Evolutionary conservation across 2,797 vertebrate genomes (phyloP).

Genomic region (Silurus lanzhouensis): DNA sequence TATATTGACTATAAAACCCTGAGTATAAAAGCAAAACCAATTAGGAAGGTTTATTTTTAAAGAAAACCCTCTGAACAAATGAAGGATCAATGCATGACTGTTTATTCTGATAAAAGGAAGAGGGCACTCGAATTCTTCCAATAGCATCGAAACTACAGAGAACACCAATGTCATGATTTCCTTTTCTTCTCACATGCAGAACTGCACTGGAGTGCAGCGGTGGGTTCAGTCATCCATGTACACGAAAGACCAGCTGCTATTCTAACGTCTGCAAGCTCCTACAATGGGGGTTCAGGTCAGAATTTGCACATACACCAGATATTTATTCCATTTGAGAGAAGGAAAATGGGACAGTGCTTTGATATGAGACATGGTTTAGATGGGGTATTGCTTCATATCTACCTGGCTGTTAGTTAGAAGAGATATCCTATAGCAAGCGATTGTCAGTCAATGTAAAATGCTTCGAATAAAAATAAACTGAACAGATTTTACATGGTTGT

Average conservation of each 20-base stretch:
- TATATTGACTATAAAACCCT: background rate
- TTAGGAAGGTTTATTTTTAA: background rate
- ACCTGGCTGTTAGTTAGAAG: conserved; percentile 13
- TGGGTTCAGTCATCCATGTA: conserved; percentile 14
- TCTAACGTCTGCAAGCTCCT: conserved; percentile 21
- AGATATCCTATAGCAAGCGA: background rate
- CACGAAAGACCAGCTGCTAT: background rate
- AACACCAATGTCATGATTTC: conserved; percentile 14
- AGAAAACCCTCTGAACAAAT: conserved; percentile 12
- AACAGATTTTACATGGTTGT: background rate
- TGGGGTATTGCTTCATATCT: conserved; percentile 26
- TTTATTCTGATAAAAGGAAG: conserved; percentile 25
- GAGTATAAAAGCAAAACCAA: no score
- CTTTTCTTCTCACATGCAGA: conserved; percentile 34
- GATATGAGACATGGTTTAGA: background rate
- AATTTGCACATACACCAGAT: background rate
- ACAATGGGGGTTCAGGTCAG: conserved; percentile 14
- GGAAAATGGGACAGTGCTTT: no score
- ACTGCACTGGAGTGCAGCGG: conserved; percentile 10
- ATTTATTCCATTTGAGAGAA: background rate
- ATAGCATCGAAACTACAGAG: conserved; percentile 12
- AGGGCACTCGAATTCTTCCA: background rate
- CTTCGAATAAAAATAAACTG: background rate
- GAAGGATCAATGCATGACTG: conserved; percentile 17
- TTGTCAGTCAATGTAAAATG: background rate